phyloP scores from a whole-genome alignment of 92 coral and sea anemone genomes.

The Epizoanthus fatuus region DNA sequence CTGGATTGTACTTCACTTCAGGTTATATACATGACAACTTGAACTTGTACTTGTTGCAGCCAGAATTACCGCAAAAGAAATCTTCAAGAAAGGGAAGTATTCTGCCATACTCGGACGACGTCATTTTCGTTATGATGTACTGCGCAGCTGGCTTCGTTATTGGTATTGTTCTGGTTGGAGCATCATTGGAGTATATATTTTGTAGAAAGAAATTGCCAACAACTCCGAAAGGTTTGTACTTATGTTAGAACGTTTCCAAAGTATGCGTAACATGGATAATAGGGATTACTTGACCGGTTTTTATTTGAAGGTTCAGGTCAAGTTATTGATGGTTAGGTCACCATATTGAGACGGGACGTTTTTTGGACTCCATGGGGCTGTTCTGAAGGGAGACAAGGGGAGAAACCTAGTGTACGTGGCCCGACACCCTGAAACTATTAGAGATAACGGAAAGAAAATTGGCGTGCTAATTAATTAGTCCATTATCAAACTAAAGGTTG shows the following conservation, averaged over 20 bases:
- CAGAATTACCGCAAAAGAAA: slow-evolving; percentile 22
- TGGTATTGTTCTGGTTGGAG: slow-evolving; percentile 3
- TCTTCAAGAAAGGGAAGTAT: neutral
- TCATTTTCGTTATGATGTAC: slow-evolving; percentile 23
- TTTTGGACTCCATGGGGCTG: no score
- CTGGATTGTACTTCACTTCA: neutral
- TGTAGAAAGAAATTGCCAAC: slow-evolving; percentile 7
- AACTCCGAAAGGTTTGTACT: slow-evolving; percentile 23
- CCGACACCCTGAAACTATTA: no score
- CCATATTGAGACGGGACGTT: no score
- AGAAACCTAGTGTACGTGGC: no score
- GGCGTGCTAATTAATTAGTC: no score
- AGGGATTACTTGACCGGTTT: neutral
- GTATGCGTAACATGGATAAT: neutral
- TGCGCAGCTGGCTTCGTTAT: neutral
- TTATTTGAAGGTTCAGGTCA: neutral
- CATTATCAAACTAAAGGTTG: no score
- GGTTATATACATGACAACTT: neutral
- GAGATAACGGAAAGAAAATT: no score
- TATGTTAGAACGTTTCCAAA: neutral
- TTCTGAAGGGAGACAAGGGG: no score
- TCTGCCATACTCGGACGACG: slow-evolving; percentile 2
- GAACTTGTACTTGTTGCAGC: slow-evolving; percentile 7
- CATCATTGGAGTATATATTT: slow-evolving; percentile 7
- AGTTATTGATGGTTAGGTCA: neutral